Evolutionary conservation across 23 tunicate species (phyloP).

Genomic region (Ascidia mentula): DNA sequence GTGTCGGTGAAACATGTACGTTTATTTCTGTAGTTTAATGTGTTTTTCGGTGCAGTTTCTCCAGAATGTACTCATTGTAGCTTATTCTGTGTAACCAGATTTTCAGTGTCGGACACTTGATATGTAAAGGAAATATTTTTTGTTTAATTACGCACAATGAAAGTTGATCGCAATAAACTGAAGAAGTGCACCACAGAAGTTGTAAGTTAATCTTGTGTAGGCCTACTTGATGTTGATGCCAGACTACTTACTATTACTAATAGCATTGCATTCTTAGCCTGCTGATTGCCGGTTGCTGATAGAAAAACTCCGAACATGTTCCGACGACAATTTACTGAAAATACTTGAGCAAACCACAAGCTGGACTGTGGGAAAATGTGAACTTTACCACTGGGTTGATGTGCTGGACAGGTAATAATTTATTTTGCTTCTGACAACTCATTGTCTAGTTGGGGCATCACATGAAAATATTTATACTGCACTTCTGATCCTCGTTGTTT

Average conservation of each 20-base stretch:
- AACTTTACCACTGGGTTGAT: conserved; percentile 96
- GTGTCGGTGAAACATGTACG: too few relatives aligned
- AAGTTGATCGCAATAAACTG: conserved; percentile 65
- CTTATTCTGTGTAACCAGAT: too few relatives aligned
- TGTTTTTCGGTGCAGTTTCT: too few relatives aligned
- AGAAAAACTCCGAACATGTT: conserved; percentile 63
- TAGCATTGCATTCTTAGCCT: conserved; percentile 42
- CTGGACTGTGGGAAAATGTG: conserved; percentile 99
- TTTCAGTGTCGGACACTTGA: too few relatives aligned
- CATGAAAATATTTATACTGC: too few relatives aligned
- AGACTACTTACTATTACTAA: background rate
- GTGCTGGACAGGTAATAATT: conserved; percentile 73
- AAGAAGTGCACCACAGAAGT: conserved; percentile 89
- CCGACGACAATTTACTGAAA: conserved; percentile 55
- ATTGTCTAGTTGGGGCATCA: too few relatives aligned
- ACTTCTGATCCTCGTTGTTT: too few relatives aligned
- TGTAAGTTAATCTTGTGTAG: conserved; percentile 39
- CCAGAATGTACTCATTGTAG: too few relatives aligned
- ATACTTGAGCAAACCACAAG: conserved; percentile 35
- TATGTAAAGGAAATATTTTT: too few relatives aligned
- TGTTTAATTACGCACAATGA: conserved; percentile 45
- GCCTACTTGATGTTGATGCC: too few relatives aligned
- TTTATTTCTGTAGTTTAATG: too few relatives aligned
- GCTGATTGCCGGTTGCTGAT: conserved; percentile 82
- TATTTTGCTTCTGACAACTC: too few relatives aligned